These are phyloP conservation scores for Gallirallus australis DNA, from an alignment of 2,797 vertebrate species.

Conservation along the genomic window DNA sequence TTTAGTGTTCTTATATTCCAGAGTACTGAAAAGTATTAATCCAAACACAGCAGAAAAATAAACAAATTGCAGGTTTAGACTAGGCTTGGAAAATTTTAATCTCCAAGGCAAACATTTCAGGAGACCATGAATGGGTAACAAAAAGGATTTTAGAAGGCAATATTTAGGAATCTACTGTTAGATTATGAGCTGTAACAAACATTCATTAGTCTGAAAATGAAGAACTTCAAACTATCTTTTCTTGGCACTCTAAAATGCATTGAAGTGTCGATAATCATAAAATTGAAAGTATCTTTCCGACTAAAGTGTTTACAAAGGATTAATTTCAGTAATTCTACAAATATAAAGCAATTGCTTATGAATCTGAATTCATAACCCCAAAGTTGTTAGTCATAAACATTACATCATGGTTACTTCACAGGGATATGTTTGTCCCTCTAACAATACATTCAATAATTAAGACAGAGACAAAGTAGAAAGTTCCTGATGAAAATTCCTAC, in stretches of 20 bases:
- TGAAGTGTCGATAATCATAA: background rate
- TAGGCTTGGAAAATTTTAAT: background rate
- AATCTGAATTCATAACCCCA: background rate
- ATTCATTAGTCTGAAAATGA: background rate
- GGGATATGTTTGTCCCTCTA: background rate
- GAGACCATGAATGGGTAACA: background rate
- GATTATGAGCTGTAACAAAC: background rate
- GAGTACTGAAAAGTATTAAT: background rate
- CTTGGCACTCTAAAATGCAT: background rate
- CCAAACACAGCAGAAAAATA: background rate
- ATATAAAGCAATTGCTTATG: background rate
- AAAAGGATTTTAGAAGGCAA: background rate
- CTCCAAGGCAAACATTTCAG: background rate
- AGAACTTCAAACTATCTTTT: background rate
- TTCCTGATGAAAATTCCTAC: background rate
- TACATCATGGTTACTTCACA: background rate
- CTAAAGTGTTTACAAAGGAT: background rate
- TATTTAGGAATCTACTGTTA: background rate
- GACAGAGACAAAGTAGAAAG: background rate
- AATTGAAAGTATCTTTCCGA: background rate
- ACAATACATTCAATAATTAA: background rate
- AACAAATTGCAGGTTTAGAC: background rate
- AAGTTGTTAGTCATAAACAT: background rate
- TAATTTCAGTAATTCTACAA: background rate
- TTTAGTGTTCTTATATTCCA: background rate